Conservation (phyloP, 30 jellyfish, hydroid and myxozoan species). For the Chrysaora quinquecirrha region DNA sequence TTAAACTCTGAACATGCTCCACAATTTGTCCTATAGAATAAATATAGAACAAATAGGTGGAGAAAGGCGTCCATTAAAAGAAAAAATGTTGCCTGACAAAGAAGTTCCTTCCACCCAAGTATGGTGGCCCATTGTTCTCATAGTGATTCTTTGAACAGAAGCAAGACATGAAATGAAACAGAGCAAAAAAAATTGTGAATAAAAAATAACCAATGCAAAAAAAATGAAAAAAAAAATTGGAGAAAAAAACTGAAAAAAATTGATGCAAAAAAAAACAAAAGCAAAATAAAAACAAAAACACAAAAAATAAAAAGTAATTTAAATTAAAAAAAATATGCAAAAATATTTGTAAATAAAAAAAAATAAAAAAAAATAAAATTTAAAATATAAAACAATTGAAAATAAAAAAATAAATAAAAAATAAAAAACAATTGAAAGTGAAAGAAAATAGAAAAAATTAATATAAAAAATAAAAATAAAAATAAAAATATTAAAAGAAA, state of each 20-base stretch:
- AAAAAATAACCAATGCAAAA: neutral
- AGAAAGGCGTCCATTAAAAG: no score
- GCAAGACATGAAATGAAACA: neutral
- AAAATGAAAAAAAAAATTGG: neutral
- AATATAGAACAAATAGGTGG: no score
- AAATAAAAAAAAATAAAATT: no score
- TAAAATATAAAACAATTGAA: neutral
- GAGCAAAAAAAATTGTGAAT: neutral
- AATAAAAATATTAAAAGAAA: neutral
- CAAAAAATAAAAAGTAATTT: neutral
- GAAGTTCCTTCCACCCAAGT: no score
- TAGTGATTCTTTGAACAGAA: neutral
- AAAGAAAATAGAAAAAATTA: neutral
- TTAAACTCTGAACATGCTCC: no score
- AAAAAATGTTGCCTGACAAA: no score
- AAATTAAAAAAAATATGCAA: neutral
- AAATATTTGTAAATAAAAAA: neutral
- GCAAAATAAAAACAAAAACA: neutral
- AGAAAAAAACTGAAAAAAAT: neutral
- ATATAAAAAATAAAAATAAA: no score
- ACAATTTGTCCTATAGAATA: no score
- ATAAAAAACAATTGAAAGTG: neutral
- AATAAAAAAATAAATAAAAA: no score
- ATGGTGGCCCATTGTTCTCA: conserved; percentile 1
- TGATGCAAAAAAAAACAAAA: neutral